These are phyloP conservation scores for Sturmia bella DNA, from an alignment of 2,888 invertebrate species.

Conservation along the genomic window DNA sequence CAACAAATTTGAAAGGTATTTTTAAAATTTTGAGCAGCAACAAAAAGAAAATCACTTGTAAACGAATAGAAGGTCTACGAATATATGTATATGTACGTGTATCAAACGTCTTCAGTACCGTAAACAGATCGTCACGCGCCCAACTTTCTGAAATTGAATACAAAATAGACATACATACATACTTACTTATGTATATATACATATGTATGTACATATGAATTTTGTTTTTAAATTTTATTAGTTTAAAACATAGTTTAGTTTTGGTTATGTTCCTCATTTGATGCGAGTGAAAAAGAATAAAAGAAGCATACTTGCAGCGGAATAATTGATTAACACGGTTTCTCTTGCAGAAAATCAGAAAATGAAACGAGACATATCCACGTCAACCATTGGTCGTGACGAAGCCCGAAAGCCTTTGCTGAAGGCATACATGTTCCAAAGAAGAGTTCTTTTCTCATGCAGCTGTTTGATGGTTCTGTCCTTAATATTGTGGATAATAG, in stretches of 20 bases:
- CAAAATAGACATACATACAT: no score
- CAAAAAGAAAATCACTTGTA: conserved; percentile 15
- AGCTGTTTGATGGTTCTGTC: conserved; percentile 86
- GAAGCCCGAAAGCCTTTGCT: conserved; percentile 84
- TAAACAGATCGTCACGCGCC: conserved; percentile 35
- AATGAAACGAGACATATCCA: conserved; percentile 80
- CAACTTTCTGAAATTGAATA: conserved; percentile 3
- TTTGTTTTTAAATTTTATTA: no score
- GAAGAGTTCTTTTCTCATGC: conserved; percentile 87
- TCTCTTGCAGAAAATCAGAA: conserved; percentile 70
- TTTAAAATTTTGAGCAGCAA: conserved; percentile 47
- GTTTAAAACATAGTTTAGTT: not conserved
- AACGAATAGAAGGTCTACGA: conserved; percentile 38
- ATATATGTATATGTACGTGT: no score
- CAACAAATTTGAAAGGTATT: conserved; percentile 61
- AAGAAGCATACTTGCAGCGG: not conserved
- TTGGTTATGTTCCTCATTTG: not conserved
- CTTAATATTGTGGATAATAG: conserved; percentile 87
- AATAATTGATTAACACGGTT: not conserved
- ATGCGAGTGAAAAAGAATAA: not conserved
- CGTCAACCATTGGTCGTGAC: conserved; percentile 85
- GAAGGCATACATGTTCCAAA: conserved; percentile 86
- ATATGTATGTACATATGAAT: no score
- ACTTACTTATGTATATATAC: no score
- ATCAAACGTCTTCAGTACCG: conserved; percentile 18